Conservation (phyloP, 2,888 invertebrate species). For the Harpalus rufipes region DNA sequence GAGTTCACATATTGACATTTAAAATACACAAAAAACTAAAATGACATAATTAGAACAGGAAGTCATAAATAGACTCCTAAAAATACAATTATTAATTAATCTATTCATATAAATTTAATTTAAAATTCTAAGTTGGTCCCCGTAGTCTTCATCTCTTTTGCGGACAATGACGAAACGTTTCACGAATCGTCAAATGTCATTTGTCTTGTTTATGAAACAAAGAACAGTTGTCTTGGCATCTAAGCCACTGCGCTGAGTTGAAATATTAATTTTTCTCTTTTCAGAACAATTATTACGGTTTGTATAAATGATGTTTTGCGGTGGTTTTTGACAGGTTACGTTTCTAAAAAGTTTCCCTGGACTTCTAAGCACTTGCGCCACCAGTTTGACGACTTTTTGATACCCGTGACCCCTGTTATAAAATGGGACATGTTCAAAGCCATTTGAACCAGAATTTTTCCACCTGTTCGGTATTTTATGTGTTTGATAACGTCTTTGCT, state of each 20-base stretch:
- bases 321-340: neutral
- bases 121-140: conserved; percentile 18
- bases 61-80: neutral
- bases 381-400: too few relatives aligned
- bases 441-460: too few relatives aligned
- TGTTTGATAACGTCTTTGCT: too few relatives aligned
- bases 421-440: too few relatives aligned
- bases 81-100: conserved; percentile 39
- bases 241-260: conserved; percentile 3
- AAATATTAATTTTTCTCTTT: conserved; percentile 25
- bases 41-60: conserved; percentile 41
- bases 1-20: conserved; percentile 35
- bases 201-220: conserved; percentile 49
- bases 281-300: conserved; percentile 8
- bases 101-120: neutral
- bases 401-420: too few relatives aligned
- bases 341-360: too few relatives aligned
- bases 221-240: conserved; percentile 29
- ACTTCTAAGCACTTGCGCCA: too few relatives aligned
- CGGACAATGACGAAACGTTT: conserved; percentile 13
- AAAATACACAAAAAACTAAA: conserved; percentile 34
- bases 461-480: too few relatives aligned
- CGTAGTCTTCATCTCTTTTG: neutral
- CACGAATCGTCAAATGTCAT: conserved; percentile 34
- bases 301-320: neutral